Conservation (phyloP, 2,113 vertebrate species). For the Typhlomys cinereus region DNA sequence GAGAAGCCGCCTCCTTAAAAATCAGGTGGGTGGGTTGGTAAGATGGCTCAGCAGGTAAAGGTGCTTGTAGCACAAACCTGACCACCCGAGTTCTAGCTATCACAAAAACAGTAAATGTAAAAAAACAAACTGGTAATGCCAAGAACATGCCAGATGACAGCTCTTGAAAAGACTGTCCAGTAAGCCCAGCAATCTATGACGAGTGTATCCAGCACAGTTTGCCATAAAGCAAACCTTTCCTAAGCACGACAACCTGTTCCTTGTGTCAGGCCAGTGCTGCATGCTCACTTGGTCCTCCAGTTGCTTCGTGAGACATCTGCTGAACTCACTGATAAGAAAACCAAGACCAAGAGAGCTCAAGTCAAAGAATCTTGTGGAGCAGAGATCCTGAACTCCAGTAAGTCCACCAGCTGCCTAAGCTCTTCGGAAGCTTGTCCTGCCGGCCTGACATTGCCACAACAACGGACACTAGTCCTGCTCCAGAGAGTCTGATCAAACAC, state of each 20-base stretch:
- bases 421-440: neutral
- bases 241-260: neutral
- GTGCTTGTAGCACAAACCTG: no score
- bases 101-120: no score
- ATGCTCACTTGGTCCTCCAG: neutral
- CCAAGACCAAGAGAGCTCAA: neutral
- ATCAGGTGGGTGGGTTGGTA: no score
- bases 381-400: neutral
- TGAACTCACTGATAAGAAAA: neutral
- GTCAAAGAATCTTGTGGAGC: neutral
- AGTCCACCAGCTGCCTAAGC: neutral
- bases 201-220: neutral
- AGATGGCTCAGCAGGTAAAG: no score
- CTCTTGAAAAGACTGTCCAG: neutral
- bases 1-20: neutral
- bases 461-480: neutral
- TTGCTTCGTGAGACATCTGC: neutral
- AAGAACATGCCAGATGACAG: neutral
- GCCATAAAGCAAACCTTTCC: neutral
- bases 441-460: neutral
- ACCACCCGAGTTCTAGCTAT: no score
- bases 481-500: rapidly evolving
- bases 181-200: neutral
- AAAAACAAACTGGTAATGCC: neutral
- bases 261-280: neutral